A percentile compares a stretch with the other conserved stretches of the same genome.
Conservation (phyloP, 2,797 vertebrate genomes). For the Melanotaenia trifasciata region DNA sequence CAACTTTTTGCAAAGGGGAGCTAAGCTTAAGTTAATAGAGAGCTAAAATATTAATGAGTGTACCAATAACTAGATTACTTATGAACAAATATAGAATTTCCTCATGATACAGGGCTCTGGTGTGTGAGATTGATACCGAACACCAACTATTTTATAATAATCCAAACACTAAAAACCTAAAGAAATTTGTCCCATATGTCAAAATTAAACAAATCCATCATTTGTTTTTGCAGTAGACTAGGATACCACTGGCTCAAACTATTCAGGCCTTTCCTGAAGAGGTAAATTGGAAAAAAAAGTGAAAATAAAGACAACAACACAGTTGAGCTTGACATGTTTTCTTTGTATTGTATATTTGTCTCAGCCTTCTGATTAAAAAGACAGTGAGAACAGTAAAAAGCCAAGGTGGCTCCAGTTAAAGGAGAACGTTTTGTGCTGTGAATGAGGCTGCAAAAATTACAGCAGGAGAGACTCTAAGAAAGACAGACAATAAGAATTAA, state of each 20-base stretch:
- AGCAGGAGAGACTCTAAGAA: slow-evolving; percentile 45
- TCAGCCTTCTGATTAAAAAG: slow-evolving; percentile 26
- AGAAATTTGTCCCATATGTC: background rate
- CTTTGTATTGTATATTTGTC: background rate
- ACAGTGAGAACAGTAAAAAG: slow-evolving; percentile 15
- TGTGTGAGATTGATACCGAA: background rate
- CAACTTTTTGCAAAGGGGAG: no score
- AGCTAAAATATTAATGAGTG: background rate
- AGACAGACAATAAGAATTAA: slow-evolving; percentile 59
- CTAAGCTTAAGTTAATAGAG: no score
- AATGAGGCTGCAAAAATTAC: slow-evolving; percentile 38
- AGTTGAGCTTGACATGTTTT: slow-evolving; percentile 18
- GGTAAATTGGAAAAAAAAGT: background rate
- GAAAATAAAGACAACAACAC: slow-evolving; percentile 4
- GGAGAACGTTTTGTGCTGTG: slow-evolving; percentile 19
- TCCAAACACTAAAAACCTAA: no score
- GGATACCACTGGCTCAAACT: slow-evolving; percentile 2
- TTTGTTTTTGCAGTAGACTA: no score
- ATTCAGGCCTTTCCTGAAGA: background rate
- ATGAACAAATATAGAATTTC: background rate
- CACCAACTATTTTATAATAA: no score
- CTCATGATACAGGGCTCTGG: background rate
- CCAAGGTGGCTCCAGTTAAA: slow-evolving; percentile 26
- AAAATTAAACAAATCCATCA: background rate
- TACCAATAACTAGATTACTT: background rate